Evolutionary conservation across 2,797 vertebrate species (phyloP).

Genomic region (Manis pentadactyla): DNA sequence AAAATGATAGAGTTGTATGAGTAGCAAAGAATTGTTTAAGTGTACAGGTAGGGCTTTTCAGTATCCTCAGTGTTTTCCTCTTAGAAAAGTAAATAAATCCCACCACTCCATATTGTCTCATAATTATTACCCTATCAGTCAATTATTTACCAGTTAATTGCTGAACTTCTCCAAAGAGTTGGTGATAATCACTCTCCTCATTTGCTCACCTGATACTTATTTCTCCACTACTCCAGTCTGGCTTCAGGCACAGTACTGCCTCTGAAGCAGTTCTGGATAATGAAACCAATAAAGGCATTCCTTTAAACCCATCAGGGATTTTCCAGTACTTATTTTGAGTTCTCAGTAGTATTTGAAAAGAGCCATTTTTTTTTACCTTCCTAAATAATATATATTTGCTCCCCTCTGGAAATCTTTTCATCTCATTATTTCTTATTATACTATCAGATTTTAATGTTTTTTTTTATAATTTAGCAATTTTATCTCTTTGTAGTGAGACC

Average conservation of each 20-base stretch:
- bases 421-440: not conserved
- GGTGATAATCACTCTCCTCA: not conserved
- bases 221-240: not conserved
- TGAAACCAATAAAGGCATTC: not conserved
- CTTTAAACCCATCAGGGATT: not conserved
- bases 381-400: not conserved
- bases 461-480: not conserved
- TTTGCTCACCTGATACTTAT: not conserved
- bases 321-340: not conserved
- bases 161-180: not conserved
- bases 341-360: not conserved
- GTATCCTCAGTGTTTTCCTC: not conserved
- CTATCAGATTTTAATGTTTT: not conserved
- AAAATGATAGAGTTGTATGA: not conserved
- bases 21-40: not conserved
- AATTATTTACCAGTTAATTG: not conserved
- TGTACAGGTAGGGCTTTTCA: not conserved
- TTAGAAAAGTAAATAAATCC: not conserved
- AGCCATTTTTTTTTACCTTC: not conserved
- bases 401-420: not conserved
- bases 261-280: not conserved
- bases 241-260: not conserved
- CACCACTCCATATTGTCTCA: not conserved
- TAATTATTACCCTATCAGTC: not conserved
- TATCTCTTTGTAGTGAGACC: not conserved